Evolutionary conservation across 2,888 invertebrate species (phyloP).

Genomic region (Standfussiana lucernea): DNA sequence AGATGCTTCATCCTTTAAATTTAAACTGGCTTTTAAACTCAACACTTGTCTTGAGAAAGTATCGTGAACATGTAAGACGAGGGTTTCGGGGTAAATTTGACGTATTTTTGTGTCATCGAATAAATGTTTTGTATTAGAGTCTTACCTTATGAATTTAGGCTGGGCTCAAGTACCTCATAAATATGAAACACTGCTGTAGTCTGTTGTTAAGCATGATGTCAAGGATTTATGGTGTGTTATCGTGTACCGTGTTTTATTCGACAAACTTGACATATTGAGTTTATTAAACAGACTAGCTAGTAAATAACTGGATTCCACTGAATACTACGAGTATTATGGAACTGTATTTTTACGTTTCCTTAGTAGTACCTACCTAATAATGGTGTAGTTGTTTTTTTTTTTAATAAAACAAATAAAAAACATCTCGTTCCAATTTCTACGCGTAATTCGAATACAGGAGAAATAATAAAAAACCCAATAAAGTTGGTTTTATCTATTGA

Average conservation of each 20-base stretch:
- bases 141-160: constrained; percentile 61
- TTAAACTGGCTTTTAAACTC: constrained; percentile 29
- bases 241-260: constrained; percentile 37
- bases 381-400: too few species aligned
- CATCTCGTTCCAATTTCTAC: not conserved
- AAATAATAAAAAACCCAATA: not conserved
- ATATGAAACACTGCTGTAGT: constrained; percentile 60
- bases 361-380: not conserved
- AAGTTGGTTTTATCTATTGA: not conserved
- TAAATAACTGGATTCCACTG: not conserved
- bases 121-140: constrained; percentile 44
- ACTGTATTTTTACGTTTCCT: not conserved
- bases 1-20: constrained; percentile 45
- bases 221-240: constrained; percentile 49
- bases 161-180: constrained; percentile 57
- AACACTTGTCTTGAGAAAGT: constrained; percentile 41
- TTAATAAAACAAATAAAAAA: not conserved
- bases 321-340: not conserved
- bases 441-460: not conserved
- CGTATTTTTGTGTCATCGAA: constrained; percentile 36
- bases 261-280: constrained; percentile 35
- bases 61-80: constrained; percentile 8
- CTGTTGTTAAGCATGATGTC: constrained; percentile 49
- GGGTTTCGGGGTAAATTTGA: not conserved
- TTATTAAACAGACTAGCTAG: too few species aligned